Evolutionary conservation across 2,888 invertebrate genomes (phyloP).

Genomic region (Oasisia sp.): DNA sequence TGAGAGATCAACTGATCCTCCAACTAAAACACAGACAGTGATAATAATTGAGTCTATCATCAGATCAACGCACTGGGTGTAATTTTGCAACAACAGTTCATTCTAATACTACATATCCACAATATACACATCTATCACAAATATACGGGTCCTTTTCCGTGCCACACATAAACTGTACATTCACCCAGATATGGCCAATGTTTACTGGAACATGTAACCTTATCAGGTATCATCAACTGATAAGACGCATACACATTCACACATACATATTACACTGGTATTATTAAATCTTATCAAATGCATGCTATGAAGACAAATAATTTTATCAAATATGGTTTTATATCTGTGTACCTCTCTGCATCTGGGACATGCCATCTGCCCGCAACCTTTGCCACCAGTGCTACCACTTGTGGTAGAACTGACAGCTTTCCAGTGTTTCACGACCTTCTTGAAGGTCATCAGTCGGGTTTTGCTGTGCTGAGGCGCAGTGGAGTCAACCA

Average conservation of each 20-base stretch:
- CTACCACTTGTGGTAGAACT: neutral
- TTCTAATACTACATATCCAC: too few species aligned
- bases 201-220: neutral
- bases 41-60: too few species aligned
- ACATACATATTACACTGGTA: neutral
- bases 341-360: neutral
- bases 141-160: neutral
- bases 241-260: neutral
- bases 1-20: slow-evolving; percentile 44
- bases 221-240: neutral
- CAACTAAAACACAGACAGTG: slow-evolving; percentile 35
- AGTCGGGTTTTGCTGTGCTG: neutral
- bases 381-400: neutral
- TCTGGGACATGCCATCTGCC: neutral
- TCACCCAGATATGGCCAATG: neutral
- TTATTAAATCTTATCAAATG: neutral
- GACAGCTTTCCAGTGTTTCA: neutral
- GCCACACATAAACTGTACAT: neutral
- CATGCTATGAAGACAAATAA: neutral
- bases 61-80: too few species aligned
- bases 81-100: too few species aligned
- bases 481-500: neutral
- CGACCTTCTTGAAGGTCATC: neutral
- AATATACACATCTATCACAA: too few species aligned
- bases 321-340: neutral